phyloP scores from a whole-genome alignment of 2,797 vertebrate genomes.

The Rhinatrema bivittatum region DNA sequence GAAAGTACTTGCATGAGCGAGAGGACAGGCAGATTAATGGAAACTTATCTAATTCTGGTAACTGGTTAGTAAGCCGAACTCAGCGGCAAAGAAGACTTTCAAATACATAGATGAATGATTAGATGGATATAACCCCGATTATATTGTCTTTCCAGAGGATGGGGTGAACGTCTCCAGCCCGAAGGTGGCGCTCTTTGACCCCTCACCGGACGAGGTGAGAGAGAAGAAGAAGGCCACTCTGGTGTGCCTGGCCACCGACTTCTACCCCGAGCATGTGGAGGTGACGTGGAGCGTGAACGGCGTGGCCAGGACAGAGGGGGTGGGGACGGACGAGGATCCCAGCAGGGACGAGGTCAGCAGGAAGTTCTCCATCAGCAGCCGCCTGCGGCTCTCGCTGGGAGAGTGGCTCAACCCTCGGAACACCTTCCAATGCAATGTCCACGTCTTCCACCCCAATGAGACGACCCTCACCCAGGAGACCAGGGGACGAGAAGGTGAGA shows the following conservation, averaged over 20 bases:
- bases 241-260: slow-evolving; percentile 55
- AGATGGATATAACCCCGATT: too few species aligned
- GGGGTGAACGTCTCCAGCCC: not conserved
- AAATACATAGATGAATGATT: too few species aligned
- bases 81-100: too few species aligned
- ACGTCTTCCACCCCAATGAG: too few species aligned
- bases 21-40: too few species aligned
- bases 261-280: slow-evolving; percentile 53
- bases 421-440: slow-evolving; percentile 39
- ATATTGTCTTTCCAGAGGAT: slow-evolving; percentile 26
- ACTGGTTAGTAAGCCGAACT: too few species aligned
- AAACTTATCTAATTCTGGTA: too few species aligned
- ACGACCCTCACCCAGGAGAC: too few species aligned
- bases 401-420: slow-evolving; percentile 45
- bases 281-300: slow-evolving; percentile 48
- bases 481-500: too few species aligned
- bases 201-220: slow-evolving; percentile 42
- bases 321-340: slow-evolving; percentile 37
- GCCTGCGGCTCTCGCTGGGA: slow-evolving; percentile 36
- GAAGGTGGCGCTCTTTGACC: slow-evolving; percentile 46
- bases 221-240: slow-evolving; percentile 43
- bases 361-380: slow-evolving; percentile 43
- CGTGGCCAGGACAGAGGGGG: slow-evolving; percentile 15
- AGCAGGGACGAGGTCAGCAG: rapidly evolving
- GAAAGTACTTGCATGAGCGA: too few species aligned